Evolutionary conservation across 2,797 vertebrate species (phyloP).

Genomic region (Dicrostonyx torquatus): DNA sequence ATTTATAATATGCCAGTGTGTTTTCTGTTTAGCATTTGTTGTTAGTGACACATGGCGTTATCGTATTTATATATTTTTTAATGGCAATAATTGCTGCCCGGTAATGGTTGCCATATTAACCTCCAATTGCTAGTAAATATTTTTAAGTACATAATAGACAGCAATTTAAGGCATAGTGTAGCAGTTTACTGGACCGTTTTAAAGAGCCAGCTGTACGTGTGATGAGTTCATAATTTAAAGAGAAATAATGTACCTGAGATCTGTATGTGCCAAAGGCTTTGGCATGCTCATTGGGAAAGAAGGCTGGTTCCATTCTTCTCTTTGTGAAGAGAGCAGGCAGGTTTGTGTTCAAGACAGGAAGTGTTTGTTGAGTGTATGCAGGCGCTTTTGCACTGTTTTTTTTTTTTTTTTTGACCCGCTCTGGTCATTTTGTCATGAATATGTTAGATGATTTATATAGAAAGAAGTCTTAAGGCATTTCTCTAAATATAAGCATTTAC

Average conservation of each 20-base stretch:
- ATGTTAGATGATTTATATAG: slow-evolving; percentile 29
- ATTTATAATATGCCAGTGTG: slow-evolving; percentile 65
- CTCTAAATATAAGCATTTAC: slow-evolving; percentile 58
- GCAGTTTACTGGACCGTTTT: slow-evolving; percentile 83
- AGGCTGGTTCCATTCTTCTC: slow-evolving; percentile 8
- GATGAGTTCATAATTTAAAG: slow-evolving; percentile 83
- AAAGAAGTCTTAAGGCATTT: slow-evolving; percentile 56
- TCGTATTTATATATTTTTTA: slow-evolving; percentile 77
- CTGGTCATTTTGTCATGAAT: slow-evolving; percentile 37
- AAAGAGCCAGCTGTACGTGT: slow-evolving; percentile 81
- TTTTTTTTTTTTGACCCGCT: slow-evolving; percentile 45
- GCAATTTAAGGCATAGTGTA: slow-evolving; percentile 77
- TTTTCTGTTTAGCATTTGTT: slow-evolving; percentile 70
- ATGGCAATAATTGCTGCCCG: slow-evolving; percentile 73
- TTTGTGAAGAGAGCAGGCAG: slow-evolving; percentile 27
- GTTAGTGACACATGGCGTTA: slow-evolving; percentile 68
- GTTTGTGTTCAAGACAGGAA: slow-evolving; percentile 7
- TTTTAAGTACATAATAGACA: slow-evolving; percentile 83
- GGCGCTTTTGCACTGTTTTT: slow-evolving; percentile 24
- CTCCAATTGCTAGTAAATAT: slow-evolving; percentile 80
- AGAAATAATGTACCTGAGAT: slow-evolving; percentile 71
- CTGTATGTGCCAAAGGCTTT: slow-evolving; percentile 49
- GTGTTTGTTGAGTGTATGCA: slow-evolving; percentile 26
- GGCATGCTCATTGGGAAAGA: slow-evolving; percentile 56
- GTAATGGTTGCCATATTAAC: slow-evolving; percentile 83